These are phyloP conservation scores for Hedya salicella DNA, from an alignment of 2,888 invertebrate species.

Conservation along the genomic window DNA sequence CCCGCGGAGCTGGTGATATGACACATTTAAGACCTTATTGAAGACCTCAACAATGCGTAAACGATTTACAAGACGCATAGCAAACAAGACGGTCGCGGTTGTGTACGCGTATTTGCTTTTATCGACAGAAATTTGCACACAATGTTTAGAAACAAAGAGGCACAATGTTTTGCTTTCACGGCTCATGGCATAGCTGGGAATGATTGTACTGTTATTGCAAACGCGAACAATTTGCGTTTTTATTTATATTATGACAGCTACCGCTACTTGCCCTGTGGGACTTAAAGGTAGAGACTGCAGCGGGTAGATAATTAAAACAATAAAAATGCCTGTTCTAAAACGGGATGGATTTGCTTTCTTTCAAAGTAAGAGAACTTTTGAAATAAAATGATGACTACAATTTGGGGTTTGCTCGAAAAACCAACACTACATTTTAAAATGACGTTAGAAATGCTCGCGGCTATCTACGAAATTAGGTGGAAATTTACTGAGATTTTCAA, in stretches of 20 bases:
- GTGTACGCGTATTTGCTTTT: conserved; percentile 66
- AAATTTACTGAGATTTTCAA: conserved; percentile 7
- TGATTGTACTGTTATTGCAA: conserved; percentile 62
- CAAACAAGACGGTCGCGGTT: conserved; percentile 53
- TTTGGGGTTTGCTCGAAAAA: no score
- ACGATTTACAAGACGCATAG: conserved; percentile 53
- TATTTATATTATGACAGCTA: conserved; percentile 52
- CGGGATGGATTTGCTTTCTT: neutral
- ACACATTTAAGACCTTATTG: conserved; percentile 30
- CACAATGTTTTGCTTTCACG: conserved; percentile 68
- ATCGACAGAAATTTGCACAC: conserved; percentile 76
- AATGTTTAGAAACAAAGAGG: conserved; percentile 75
- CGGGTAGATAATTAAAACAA: neutral
- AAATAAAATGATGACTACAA: no score
- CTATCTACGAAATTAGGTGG: neutral
- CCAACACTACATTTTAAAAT: no score
- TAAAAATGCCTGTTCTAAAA: no score
- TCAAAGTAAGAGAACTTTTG: no score
- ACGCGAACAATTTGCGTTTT: conserved; percentile 55
- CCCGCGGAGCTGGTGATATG: neutral
- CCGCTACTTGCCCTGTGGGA: conserved; percentile 34
- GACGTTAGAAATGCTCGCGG: no score
- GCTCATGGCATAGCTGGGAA: conserved; percentile 59
- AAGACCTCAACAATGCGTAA: conserved; percentile 44
- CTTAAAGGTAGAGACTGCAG: neutral